These are phyloP conservation scores for Triplophysa dalaica DNA, from an alignment of 2,113 vertebrate species.

Conservation along the genomic window DNA sequence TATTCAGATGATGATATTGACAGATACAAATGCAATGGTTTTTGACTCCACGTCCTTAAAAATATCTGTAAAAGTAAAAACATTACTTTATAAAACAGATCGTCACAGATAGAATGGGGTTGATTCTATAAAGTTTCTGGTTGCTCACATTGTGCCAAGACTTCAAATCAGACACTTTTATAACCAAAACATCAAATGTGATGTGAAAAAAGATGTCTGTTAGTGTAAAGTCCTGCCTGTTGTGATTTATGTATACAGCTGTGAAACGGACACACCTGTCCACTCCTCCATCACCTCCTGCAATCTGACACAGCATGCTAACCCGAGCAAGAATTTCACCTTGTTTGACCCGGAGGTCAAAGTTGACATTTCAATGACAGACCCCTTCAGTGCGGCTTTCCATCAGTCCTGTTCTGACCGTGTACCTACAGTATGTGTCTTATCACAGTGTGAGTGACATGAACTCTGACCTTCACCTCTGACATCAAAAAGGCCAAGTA, in stretches of 20 bases:
- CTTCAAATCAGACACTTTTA: no score
- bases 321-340: constrained; percentile 67
- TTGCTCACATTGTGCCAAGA: no score
- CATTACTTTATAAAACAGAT: no score
- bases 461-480: not conserved
- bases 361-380: constrained; percentile 43
- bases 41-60: no score
- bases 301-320: constrained; percentile 60
- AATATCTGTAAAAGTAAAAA: no score
- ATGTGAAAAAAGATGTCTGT: not conserved
- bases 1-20: no score
- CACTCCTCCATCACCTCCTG: constrained; percentile 60
- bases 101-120: no score
- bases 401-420: not conserved
- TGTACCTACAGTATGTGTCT: not conserved
- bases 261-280: constrained; percentile 68
- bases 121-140: no score
- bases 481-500: not conserved
- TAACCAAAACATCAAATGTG: constrained; percentile 52
- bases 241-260: constrained; percentile 70
- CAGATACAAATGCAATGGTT: not conserved
- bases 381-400: constrained; percentile 6
- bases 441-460: not conserved
- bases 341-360: constrained; percentile 48
- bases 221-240: constrained; percentile 48